These are phyloP conservation scores for Octopus sinensis DNA, from an alignment of 1,140 invertebrate genomes.

Conservation along the genomic window DNA sequence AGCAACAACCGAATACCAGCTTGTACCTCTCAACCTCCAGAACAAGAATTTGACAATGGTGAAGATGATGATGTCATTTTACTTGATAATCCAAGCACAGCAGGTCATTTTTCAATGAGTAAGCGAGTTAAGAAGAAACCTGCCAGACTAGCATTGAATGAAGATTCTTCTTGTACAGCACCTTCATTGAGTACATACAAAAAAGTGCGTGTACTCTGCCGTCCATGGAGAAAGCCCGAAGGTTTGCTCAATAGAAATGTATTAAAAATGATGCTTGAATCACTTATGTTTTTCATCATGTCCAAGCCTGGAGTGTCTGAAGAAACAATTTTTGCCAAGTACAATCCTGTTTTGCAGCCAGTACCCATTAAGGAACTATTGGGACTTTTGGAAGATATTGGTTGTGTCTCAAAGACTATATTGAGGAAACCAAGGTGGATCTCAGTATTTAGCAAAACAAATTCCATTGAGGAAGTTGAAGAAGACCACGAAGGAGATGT, in stretches of 20 bases:
- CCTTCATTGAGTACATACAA: constrained; percentile 42
- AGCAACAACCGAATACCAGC: not conserved
- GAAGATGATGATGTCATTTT: constrained; percentile 11
- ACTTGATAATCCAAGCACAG: not conserved
- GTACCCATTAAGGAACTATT: constrained; percentile 53
- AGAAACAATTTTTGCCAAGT: constrained; percentile 33
- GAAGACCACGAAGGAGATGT: constrained; percentile 15
- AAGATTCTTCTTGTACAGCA: not conserved
- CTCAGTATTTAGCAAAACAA: constrained; percentile 29
- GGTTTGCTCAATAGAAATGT: constrained; percentile 70
- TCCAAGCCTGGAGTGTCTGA: constrained; percentile 61
- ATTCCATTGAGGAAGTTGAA: constrained; percentile 9
- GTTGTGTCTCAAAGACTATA: constrained; percentile 25
- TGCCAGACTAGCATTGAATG: not conserved
- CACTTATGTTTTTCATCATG: constrained; percentile 66
- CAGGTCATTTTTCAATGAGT: not conserved
- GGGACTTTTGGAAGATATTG: constrained; percentile 39
- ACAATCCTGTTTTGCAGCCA: constrained; percentile 48
- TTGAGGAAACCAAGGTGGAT: constrained; percentile 7
- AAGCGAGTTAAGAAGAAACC: not conserved
- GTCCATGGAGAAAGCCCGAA: constrained; percentile 75
- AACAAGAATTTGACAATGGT: not conserved
- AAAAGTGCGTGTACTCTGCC: constrained; percentile 46
- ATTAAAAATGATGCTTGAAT: constrained; percentile 69
- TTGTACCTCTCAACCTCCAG: not conserved